Evolutionary conservation across 2,797 vertebrate genomes (phyloP), one percentile per base, ranked within the genome.

Genomic region (Lates japonicus): DNA sequence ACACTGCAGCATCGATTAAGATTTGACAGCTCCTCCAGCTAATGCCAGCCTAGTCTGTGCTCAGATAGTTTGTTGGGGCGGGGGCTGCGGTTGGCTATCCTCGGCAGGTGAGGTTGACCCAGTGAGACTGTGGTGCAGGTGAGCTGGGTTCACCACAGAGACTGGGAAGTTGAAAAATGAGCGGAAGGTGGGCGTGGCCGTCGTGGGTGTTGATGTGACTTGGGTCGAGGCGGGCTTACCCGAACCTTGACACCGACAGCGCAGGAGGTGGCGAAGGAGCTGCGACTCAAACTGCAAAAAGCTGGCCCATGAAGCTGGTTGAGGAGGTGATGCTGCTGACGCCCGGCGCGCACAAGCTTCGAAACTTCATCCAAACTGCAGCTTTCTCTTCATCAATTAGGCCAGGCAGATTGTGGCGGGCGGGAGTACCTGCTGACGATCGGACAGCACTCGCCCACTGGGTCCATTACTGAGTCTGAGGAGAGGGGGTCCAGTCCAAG

Each of bases 241-340:
- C 92, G 94, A n/a, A 94, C 90, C 3, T 90, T 88, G 0, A 95
- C 95, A 54, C 96, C 95, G 1, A 91, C 95, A 0, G 95, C 91
- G 4, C 96, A 96, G 0, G 95, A 95, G 1, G 96, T 96, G 86
- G 95, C 95, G 62, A 96, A n/a, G 95, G 42, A 96, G 88, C 93
- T 96, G 96, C 0, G 96, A 95, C 86, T 96, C 96, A 3, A 96
- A 96, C 94, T 96, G 96, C 83, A 96, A 87, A 81, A 96, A n/a
- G 92, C 91, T 96, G 96, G 5, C 96, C 96, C 96, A 96, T 96
- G 94, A 96, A 96, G 92, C 96, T 96, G 91, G 89, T 96, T 96
- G 41, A 96, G 96, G 1, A 96, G 92, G 96, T 96, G 89, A 96
- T 96, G 88, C 96, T 96, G 83, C 96, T n/a, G 96, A 3, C 95